Evolutionary conservation across 1,140 invertebrate genomes (phyloP).

Genomic region (Leptopilina clavipes): DNA sequence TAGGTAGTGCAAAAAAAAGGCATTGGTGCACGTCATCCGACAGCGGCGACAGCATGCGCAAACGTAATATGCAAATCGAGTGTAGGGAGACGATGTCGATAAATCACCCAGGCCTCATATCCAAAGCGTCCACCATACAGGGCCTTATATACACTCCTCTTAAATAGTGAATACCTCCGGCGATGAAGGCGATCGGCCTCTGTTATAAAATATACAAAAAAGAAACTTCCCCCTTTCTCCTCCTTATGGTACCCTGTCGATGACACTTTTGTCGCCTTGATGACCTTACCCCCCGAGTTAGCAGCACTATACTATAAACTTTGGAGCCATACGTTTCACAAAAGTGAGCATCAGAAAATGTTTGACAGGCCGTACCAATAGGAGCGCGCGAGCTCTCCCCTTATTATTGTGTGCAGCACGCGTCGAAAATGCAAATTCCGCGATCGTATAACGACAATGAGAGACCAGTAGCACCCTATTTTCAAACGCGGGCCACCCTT

Average conservation of each 20-base stretch:
- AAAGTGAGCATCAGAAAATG: conserved; percentile 45
- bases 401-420: conserved; percentile 34
- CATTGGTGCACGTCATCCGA: not conserved
- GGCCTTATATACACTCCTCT: not conserved
- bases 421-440: conserved; percentile 63
- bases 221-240: not conserved
- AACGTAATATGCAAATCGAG: conserved; percentile 59
- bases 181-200: conserved; percentile 18
- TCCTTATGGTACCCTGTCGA: conserved; percentile 3
- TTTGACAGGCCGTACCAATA: conserved; percentile 40
- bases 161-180: conserved; percentile 1
- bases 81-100: conserved; percentile 61
- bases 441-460: conserved; percentile 54
- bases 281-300: conserved; percentile 7
- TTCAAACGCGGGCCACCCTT: conserved; percentile 34
- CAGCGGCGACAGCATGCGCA: conserved; percentile 50
- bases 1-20: not conserved
- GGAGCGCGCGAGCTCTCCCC: not conserved
- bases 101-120: conserved; percentile 63
- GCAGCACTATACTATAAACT: too few relatives aligned
- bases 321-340: conserved; percentile 7
- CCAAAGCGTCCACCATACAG: conserved; percentile 50
- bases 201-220: not conserved
- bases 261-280: not conserved
- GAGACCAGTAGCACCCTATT: conserved; percentile 36